Base-by-base conservation (phyloP, 1,140 invertebrate species). In the Drosophila paulistorum region DNA sequence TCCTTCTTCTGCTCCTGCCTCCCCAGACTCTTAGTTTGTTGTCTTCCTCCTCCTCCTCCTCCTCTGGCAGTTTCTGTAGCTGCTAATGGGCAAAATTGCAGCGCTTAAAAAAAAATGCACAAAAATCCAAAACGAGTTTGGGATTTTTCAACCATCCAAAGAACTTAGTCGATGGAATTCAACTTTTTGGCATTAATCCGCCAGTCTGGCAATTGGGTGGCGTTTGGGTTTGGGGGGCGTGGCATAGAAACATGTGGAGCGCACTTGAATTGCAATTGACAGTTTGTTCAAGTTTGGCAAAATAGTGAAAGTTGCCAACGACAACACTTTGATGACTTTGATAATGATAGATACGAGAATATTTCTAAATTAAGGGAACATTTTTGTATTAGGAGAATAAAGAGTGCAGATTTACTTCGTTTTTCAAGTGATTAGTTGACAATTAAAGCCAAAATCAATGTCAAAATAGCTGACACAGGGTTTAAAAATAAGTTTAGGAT, bases 61-160 rank as follows among this genome's bases (percentile, higher is more conserved):
- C 41, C 11, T 13, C 14, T 30, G 13, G 20, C 23, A 20, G 41
- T 23, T 30, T 33, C 37, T 39, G 3, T 9, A 10, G 26, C 59
- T 59, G 39, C 41, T 61, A 65, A 69, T 65, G 35, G 72, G 41
- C 30, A 30, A 30, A 63, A 63, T 61, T 73, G 65, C 74, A 66
- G 54, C 45, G 13, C 30, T 23, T 20, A 30, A 80, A 45, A 13
- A 41, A 35, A 30, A 80, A 51, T 68, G 7, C 66, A 45, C 48
- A 11, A 79, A 63, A 74, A 55, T 57, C 35, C 30, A 60, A 77
- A 77, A 71, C 65, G 55, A 71, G 68, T 78, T 81, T 39, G 10
- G 10, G 37, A 13, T 78, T 51, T 60, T 20, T 23, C 45, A 14
- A 20, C 39, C 71, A 68, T 67, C 54, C 57, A 51, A 33, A 71